Evolutionary conservation across 1,140 invertebrate genomes (phyloP), one percentile per base, ranked within the genome.

Genomic region (Mizuhopecten yessoensis): DNA sequence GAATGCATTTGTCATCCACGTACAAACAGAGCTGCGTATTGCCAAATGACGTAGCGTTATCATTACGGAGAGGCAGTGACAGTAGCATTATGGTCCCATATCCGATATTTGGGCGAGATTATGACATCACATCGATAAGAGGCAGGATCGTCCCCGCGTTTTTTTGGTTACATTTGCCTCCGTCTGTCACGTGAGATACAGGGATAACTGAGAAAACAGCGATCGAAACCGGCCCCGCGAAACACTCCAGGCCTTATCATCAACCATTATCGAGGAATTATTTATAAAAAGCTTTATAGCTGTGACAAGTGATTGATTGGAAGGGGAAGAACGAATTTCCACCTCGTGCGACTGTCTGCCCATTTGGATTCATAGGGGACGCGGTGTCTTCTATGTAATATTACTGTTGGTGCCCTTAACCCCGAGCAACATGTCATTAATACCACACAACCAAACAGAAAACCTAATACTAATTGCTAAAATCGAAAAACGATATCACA

Each of bases 281-380:
- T 75, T 75, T 75, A 75, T 75, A 75, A 75, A 75, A 75, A 75
- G 23, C 57, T 75, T 75, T 75, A 75, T 75, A 75, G 57, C 57
- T 75, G 57, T 75, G 57, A 75, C 57, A 75, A 75, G 57, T 75
- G 57, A 75, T 75, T 75, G 57, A 75, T 75, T 75, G 57, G 57
- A 75, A 75, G 57, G 57, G 57, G 57, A 29, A 75, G 57, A 75
- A 75, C 57, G 57, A 75, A 75, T 75, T 75, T 75, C 57, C 57
- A 75, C 23, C 57, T 75, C 57, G 57, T 75, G 57, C 57, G 29
- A 75, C 57, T 75, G 57, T 75, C 57, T 75, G 57, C 57, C 57
- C 57, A 75, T 75, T 75, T 75, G n/a, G 57, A 75, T 75, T 75
- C 57, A 75, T 75, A 75, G n/a, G 57, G 57, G 57, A 75, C 23